phyloP scores from a whole-genome alignment of 2,888 invertebrate genomes.

The Lithodes maja region DNA sequence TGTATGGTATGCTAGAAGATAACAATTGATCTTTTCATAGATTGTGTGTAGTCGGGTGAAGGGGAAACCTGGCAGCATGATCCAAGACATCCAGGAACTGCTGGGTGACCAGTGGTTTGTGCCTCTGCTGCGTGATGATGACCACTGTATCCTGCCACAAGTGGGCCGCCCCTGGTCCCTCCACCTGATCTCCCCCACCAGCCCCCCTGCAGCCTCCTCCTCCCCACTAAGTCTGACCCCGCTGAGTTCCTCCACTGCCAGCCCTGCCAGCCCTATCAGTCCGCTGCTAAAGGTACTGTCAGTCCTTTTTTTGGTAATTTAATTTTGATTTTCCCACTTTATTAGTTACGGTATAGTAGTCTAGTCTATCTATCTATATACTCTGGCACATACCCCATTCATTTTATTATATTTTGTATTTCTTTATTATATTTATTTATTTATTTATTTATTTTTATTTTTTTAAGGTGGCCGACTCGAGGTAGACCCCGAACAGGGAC shows the following conservation, averaged over 20 bases:
- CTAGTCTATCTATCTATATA: too few relatives aligned
- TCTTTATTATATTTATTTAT: constrained; percentile 24
- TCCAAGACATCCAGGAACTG: constrained; percentile 79
- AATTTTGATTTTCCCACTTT: constrained; percentile 34
- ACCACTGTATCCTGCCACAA: constrained; percentile 83
- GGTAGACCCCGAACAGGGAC: too few relatives aligned
- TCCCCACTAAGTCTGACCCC: background rate
- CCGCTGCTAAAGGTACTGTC: constrained; percentile 51
- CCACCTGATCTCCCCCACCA: constrained; percentile 72
- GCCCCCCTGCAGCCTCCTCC: constrained; percentile 19
- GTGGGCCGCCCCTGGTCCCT: constrained; percentile 88
- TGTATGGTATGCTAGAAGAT: too few relatives aligned
- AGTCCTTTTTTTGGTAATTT: background rate
- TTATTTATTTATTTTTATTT: background rate
- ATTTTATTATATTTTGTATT: too few relatives aligned
- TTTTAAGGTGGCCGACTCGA: too few relatives aligned
- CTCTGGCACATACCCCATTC: too few relatives aligned
- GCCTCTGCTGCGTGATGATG: constrained; percentile 87
- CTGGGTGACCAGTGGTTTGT: constrained; percentile 89
- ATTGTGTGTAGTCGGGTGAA: constrained; percentile 83
- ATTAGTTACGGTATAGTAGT: background rate
- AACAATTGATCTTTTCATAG: constrained; percentile 75
- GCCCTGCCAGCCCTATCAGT: constrained; percentile 46
- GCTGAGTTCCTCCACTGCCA: background rate
- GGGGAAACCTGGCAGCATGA: constrained; percentile 75